Base-by-base conservation (phyloP, 2,797 vertebrate genomes). In the Aselliscus stoliczkanus region DNA sequence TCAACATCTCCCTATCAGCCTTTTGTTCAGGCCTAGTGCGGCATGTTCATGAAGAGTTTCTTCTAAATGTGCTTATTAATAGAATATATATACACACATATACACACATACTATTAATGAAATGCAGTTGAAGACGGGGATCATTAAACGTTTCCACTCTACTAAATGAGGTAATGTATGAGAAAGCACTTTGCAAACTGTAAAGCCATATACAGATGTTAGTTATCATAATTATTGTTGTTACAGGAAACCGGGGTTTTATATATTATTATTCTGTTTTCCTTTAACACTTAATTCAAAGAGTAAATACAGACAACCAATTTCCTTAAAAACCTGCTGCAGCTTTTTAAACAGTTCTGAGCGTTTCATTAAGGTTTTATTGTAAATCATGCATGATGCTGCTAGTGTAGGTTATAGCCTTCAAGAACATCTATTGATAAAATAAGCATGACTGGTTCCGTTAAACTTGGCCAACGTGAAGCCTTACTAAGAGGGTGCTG, bases 151-250 rank as follows among this genome's bases (percentile, higher is more conserved):
- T 92, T 90, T 94, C 81, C 94, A 95, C 95, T 96, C 85, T 5
- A 20, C 85, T 56, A 90, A 95, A 96, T 96, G 96, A 97, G 91
- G 96, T 91, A 88, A 91, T 95, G 79, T 87, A 77, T 73, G 83
- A 95, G 85, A 93, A 90, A 89, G 95, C 82, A 83, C 96, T 88
- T 77, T 77, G 83, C 86, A 73, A 70, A 96, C 95, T 94, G 76
- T 88, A 83, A 94, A 97, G 86, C 88, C n/a, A 23, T 96, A 64
- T 91, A 87, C 95, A 97, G 95, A 95, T 97, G 96, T 95, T 97
- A 86, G 96, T 97, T 97, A 97, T 94, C 96, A 96, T 97, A 97
- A 97, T 97, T 96, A 96, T 72, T 89, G 92, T 95, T 94, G 97
- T 97, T 97, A 97, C 97, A 96, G 97, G 97, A 97, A 98, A 94